Evolutionary conservation across 2,797 vertebrate genomes (phyloP).

Genomic region (Pseudopleuronectes americanus): DNA sequence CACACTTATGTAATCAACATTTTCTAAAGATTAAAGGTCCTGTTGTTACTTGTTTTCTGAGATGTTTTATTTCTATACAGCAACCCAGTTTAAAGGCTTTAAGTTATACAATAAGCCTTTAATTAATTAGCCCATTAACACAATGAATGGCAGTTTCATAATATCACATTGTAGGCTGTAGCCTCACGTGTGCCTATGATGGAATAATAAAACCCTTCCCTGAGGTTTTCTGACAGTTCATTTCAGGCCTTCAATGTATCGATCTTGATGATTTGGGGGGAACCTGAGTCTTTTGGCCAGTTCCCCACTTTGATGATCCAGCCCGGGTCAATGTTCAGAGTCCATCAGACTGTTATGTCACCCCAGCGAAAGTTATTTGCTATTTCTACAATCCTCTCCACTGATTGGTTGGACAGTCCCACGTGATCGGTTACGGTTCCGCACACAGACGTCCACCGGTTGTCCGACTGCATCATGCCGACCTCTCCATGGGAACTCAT

Average conservation of each 20-base stretch:
- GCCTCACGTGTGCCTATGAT: not conserved
- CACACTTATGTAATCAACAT: too few relatives aligned
- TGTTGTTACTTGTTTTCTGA: too few relatives aligned
- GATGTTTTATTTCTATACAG: too few relatives aligned
- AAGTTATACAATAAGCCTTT: too few relatives aligned
- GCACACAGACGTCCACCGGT: not conserved
- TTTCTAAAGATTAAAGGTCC: too few relatives aligned
- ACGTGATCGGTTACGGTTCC: not conserved
- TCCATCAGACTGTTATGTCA: not conserved
- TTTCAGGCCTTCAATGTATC: too few relatives aligned
- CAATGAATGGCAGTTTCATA: not conserved
- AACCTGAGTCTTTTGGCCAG: too few relatives aligned
- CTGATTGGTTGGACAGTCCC: not conserved
- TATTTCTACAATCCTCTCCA: not conserved
- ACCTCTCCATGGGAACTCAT: not conserved
- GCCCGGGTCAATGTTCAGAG: not conserved
- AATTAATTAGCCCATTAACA: not conserved
- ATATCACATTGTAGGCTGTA: not conserved
- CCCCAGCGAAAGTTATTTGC: not conserved
- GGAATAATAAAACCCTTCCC: not conserved
- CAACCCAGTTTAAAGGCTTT: too few relatives aligned
- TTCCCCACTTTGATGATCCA: too few relatives aligned
- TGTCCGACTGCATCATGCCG: conserved; percentile 32
- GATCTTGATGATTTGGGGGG: too few relatives aligned
- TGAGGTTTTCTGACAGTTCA: not conserved